Evolutionary conservation across 2,888 invertebrate species (phyloP).

Genomic region (Drosophila trichaetosa): DNA sequence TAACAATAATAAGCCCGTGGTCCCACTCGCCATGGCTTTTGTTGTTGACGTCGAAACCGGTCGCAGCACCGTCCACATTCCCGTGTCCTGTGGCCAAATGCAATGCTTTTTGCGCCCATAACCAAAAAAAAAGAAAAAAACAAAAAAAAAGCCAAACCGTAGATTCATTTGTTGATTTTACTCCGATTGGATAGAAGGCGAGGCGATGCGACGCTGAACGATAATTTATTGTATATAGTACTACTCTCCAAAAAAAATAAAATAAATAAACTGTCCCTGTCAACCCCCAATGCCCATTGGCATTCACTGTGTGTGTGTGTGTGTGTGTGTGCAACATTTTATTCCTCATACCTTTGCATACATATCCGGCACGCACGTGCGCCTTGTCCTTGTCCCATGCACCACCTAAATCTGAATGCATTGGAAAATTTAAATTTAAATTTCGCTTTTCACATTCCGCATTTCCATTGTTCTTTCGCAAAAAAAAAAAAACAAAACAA

Average conservation of each 20-base stretch:
- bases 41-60: slow-evolving; percentile 62
- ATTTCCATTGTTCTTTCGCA: slow-evolving; percentile 30
- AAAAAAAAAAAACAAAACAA: not conserved
- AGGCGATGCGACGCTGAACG: slow-evolving; percentile 1
- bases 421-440: slow-evolving; percentile 50
- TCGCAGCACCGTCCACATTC: slow-evolving; percentile 25
- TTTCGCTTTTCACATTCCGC: slow-evolving; percentile 38
- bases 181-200: slow-evolving; percentile 16
- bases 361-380: slow-evolving; percentile 57
- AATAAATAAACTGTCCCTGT: slow-evolving; percentile 13
- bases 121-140: slow-evolving; percentile 27
- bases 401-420: slow-evolving; percentile 32
- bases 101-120: slow-evolving; percentile 54
- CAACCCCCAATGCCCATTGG: slow-evolving; percentile 32
- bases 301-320: slow-evolving; percentile 9
- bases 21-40: slow-evolving; percentile 21
- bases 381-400: slow-evolving; percentile 30
- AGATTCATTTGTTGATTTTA: slow-evolving; percentile 60
- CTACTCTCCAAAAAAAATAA: not conserved
- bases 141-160: slow-evolving; percentile 40
- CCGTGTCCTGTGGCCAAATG: slow-evolving; percentile 53
- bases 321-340: not conserved
- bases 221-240: slow-evolving; percentile 19
- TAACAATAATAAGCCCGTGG: slow-evolving; percentile 11
- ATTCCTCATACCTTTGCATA: slow-evolving; percentile 45